Evolutionary conservation across 2,888 invertebrate species (phyloP).

Genomic region (Halictus ligatus): DNA sequence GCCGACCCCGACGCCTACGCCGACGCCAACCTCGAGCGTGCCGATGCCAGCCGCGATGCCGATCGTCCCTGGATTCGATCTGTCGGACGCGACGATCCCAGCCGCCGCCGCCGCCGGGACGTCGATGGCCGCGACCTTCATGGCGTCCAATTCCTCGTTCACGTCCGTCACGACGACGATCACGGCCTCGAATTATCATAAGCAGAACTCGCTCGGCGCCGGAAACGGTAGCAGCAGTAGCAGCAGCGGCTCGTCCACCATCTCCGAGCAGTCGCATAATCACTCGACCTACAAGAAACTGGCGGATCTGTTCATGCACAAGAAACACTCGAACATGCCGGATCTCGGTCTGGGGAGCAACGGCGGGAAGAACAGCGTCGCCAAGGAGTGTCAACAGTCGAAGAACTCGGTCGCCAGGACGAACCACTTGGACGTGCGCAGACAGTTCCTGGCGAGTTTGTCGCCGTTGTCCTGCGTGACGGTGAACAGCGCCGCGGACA

Average conservation of each 20-base stretch:
- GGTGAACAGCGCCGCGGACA: constrained; percentile 86
- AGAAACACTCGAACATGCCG: constrained; percentile 80
- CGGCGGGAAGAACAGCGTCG: constrained; percentile 37
- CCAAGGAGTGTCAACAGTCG: constrained; percentile 78
- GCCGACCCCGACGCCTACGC: not conserved
- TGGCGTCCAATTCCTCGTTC: not conserved
- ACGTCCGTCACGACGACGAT: constrained; percentile 13
- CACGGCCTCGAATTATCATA: constrained; percentile 31
- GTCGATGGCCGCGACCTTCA: constrained; percentile 12
- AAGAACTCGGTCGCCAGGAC: constrained; percentile 83
- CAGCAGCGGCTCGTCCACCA: not conserved
- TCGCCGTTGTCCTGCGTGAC: constrained; percentile 92
- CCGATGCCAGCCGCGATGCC: not conserved
- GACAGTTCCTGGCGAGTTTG: constrained; percentile 92
- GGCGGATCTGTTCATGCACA: constrained; percentile 87
- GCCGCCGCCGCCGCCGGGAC: not conserved
- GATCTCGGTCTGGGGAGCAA: constrained; percentile 73
- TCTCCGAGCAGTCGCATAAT: constrained; percentile 62
- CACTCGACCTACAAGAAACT: constrained; percentile 88
- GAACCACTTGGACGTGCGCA: constrained; percentile 87
- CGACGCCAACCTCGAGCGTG: not conserved
- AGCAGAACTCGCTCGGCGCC: constrained; percentile 25
- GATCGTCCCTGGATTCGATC: not conserved
- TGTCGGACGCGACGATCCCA: not conserved
- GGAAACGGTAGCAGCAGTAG: not conserved